Evolutionary conservation across 2,113 vertebrate genomes (phyloP), one percentile per base, ranked within the genome.

Genomic region (Verasper variegatus): DNA sequence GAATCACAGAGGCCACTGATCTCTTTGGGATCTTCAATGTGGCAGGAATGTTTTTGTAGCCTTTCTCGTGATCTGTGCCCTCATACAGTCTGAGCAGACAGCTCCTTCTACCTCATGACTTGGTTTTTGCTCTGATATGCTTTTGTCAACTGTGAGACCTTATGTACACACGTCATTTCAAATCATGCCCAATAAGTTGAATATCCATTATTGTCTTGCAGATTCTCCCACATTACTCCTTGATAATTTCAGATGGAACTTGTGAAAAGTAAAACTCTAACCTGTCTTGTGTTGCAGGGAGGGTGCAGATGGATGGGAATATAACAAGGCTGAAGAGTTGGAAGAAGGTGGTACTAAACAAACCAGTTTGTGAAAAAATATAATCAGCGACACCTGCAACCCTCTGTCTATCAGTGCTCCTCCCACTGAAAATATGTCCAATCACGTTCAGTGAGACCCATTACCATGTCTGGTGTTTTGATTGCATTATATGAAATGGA

Each of bases 241-340:
- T 49, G 42, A 55, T 58, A 27, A 27, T 20, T 37, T 20, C 35
- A 37, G 5, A 3, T 47, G 4, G 17, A 63, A 64, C 2, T 18
- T 17, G 4, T 35, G 20, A 64, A 9, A 15, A 56, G 14, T 40
- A 45, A 52, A 56, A 42, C 18, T 45, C 40, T 47, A 45, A 49
- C 37, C 14, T 26, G 21, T 45, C 10, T 63, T 77, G 65, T 64
- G 69, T 83, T 62, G 8, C 74, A 86, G 78, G 26, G 9, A 21
- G 5, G 12, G 58, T 40, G 26, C n/a, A 42, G 67, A 63, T 0
- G 21, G 0, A 12, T 21, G 17, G 21, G 58, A 5, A 9, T 80
- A 60, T n/a, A 18, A 68, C 5, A 63, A 42, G 61, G 9, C 51
- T 21, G 0, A 1, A 18, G 54, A 67, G 24, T 0, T 65, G 14